These are phyloP conservation scores for Parazoanthus atlanticus DNA, from an alignment of 92 coral and sea anemone genomes.

Conservation along the genomic window DNA sequence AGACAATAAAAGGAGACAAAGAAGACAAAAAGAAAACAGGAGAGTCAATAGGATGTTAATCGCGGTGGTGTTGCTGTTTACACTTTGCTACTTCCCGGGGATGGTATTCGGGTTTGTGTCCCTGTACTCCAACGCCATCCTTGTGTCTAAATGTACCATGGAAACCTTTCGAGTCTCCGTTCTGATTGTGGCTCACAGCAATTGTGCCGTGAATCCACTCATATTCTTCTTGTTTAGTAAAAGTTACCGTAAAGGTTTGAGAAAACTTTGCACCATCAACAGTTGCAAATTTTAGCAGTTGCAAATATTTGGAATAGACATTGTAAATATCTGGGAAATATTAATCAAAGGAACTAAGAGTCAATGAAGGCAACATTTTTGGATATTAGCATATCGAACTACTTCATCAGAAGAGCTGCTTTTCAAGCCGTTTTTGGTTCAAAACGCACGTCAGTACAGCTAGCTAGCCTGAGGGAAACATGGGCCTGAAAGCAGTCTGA, in stretches of 20 bases:
- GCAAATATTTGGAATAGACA: too few relatives aligned
- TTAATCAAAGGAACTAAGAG: neutral
- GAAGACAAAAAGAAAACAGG: constrained; percentile 3
- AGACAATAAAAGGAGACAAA: neutral
- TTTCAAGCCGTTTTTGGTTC: too few relatives aligned
- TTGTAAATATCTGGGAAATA: too few relatives aligned
- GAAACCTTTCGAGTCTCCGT: neutral
- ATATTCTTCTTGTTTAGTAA: constrained; percentile 2
- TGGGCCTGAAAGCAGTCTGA: too few relatives aligned
- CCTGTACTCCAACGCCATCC: neutral
- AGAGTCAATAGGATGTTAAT: neutral
- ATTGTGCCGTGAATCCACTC: constrained; percentile 14
- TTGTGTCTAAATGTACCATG: neutral
- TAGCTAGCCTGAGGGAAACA: too few relatives aligned
- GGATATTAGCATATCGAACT: too few relatives aligned
- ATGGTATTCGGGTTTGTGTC: constrained; percentile 21
- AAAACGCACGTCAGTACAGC: too few relatives aligned
- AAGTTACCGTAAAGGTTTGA: constrained; percentile 9
- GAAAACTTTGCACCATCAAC: neutral
- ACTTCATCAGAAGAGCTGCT: too few relatives aligned
- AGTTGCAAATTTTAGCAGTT: neutral
- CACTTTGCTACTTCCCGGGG: neutral
- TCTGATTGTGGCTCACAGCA: neutral
- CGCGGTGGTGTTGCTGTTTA: neutral
- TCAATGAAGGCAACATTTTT: too few relatives aligned